phyloP scores from a whole-genome alignment of 2,888 invertebrate genomes.

The Hybos culiciformis region DNA sequence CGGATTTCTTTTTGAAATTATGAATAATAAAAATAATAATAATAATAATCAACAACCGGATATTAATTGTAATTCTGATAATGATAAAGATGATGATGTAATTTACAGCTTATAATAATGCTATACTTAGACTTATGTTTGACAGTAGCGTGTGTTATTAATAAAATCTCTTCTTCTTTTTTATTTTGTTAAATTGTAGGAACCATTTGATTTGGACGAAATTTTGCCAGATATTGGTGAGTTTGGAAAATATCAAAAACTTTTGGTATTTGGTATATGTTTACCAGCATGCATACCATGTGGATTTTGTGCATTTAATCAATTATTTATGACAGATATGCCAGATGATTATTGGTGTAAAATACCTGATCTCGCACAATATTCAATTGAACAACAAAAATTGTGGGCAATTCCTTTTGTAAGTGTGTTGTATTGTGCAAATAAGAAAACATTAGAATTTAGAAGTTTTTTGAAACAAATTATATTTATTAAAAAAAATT shows the following conservation, averaged over 20 bases:
- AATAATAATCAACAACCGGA: too few relatives aligned
- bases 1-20: too few relatives aligned
- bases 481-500: too few relatives aligned
- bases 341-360: slow-evolving; percentile 77
- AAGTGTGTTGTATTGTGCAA: slow-evolving; percentile 13
- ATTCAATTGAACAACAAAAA: slow-evolving; percentile 45
- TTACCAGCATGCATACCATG: slow-evolving; percentile 81
- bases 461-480: too few relatives aligned
- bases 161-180: too few relatives aligned
- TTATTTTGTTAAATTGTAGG: too few relatives aligned
- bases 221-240: slow-evolving; percentile 74
- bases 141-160: too few relatives aligned
- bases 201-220: slow-evolving; percentile 64
- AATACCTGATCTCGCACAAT: slow-evolving; percentile 48
- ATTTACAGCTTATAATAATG: too few relatives aligned
- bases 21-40: too few relatives aligned
- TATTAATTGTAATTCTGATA: too few relatives aligned
- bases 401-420: slow-evolving; percentile 53
- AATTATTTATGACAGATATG: slow-evolving; percentile 82
- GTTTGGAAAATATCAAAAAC: slow-evolving; percentile 78
- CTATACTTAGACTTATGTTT: too few relatives aligned
- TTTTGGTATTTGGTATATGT: slow-evolving; percentile 72
- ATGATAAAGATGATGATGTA: too few relatives aligned
- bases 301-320: slow-evolving; percentile 85
- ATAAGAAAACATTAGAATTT: not conserved